Percentiles rank a stretch among this genome's conserved stretches.
These are phyloP conservation scores for Pterocles orientalis DNA, from an alignment of 2,113 vertebrate species.

Conservation along the genomic window DNA sequence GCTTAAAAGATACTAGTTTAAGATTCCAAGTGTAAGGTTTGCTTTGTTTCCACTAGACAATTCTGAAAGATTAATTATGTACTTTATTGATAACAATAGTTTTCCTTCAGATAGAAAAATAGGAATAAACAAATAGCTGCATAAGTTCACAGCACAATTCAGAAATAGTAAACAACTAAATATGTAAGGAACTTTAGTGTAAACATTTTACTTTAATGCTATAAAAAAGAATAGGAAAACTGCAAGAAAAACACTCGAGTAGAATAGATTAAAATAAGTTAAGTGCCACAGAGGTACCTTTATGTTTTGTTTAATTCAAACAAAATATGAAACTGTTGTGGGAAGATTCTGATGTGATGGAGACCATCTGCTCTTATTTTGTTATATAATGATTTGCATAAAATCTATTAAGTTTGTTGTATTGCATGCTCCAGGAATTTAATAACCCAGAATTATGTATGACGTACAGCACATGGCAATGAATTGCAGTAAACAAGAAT, in stretches of 20 bases:
- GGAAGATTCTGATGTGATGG: constrained; percentile 71
- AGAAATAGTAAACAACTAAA: constrained; percentile 42
- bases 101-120: constrained; percentile 10
- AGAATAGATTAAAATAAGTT: constrained; percentile 62
- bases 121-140: not conserved
- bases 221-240: not conserved
- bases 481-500: constrained; percentile 68
- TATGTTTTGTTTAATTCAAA: constrained; percentile 74
- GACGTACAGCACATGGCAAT: constrained; percentile 66
- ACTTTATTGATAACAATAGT: not conserved
- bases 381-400: constrained; percentile 82
- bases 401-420: constrained; percentile 79
- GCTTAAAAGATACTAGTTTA: constrained; percentile 11
- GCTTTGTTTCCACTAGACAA: constrained; percentile 2
- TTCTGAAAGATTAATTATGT: constrained; percentile 7
- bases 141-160: not conserved
- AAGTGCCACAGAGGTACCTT: constrained; percentile 36
- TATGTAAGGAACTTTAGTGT: constrained; percentile 5
- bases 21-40: constrained; percentile 26
- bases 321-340: constrained; percentile 64
- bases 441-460: constrained; percentile 77
- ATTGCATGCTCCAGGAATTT: constrained; percentile 75
- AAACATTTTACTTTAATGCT: constrained; percentile 25
- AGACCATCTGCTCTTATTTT: constrained; percentile 79
- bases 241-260: not conserved